A percentile compares a stretch with the other conserved stretches of the same genome.
Evolutionary conservation across 2,888 invertebrate genomes (phyloP).

Genomic region (Poecilus cupreus): DNA sequence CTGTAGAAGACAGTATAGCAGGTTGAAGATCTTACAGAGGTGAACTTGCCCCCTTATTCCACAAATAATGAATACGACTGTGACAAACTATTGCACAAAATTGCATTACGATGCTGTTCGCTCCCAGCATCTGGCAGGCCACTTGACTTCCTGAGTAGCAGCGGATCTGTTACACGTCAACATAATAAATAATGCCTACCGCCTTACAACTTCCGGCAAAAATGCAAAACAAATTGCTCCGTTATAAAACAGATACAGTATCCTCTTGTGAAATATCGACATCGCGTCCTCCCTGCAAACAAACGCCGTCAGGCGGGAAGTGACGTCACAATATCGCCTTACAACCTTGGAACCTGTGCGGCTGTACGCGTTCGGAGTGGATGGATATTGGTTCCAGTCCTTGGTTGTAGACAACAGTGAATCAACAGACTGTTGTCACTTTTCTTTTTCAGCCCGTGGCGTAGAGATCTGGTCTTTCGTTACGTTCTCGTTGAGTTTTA

Average conservation of each 20-base stretch:
- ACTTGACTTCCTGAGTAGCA: conserved; percentile 25
- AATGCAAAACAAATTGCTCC: conserved; percentile 29
- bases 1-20: conserved; percentile 9
- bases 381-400: conserved; percentile 24
- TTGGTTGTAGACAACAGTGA: conserved; percentile 15
- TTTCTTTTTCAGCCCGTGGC: not conserved
- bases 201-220: conserved; percentile 24
- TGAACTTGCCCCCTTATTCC: not conserved
- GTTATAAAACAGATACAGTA: conserved; percentile 1
- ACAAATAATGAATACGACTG: no score
- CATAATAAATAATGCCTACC: conserved; percentile 8
- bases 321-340: conserved; percentile 8
- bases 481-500: not conserved
- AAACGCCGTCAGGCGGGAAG: conserved; percentile 4
- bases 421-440: conserved; percentile 33
- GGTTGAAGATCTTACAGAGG: not conserved
- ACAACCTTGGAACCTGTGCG: not conserved
- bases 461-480: not conserved
- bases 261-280: not conserved
- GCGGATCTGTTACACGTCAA: conserved; percentile 29
- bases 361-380: not conserved
- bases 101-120: not conserved
- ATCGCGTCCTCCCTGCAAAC: not conserved
- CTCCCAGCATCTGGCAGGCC: not conserved
- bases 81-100: no score